Evolutionary conservation across 1,140 invertebrate species (phyloP), one percentile per base, ranked within the genome.

Genomic region (Hyposmocoma kahamanoa): DNA sequence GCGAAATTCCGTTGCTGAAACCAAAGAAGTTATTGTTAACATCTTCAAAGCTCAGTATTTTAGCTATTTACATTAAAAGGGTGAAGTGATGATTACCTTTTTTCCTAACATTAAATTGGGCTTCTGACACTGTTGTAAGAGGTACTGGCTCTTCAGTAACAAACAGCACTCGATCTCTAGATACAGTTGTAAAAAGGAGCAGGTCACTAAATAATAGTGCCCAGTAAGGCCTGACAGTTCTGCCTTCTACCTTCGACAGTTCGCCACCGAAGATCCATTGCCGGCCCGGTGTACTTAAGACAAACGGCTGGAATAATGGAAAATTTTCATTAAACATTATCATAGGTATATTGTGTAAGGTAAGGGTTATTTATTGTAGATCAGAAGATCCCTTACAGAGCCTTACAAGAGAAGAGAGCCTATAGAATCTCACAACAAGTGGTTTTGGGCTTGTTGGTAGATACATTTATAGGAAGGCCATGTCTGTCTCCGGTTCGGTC

Each of bases 261-360:
- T 95, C 94, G 1, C 94, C 94, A 10, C 94, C 94, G 56, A 96
- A 95, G 38, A 96, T 92, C 94, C 94, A 96, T 79, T 95, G 93
- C 49, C 95, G 89, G 5, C 93, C 93, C 30, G 92, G 92, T 58
- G 92, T 91, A 62, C 90, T 92, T 71, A 96, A 84, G 18, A 92
- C 90, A 72, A 96, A 96, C 38, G 95, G 94, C 90, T 92, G 71
- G 21, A 87, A 88, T 46, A 20, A 21, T 45, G 1, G 22, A 22
- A 43, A 43, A 13, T 42, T n/a, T n/a, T n/a, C n/a, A n/a, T 30
- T 22, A 24, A n/a, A 28, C 47, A 39, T 39, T 20, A 22, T 15
- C 22, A 47, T 18, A 5, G 30, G n/a, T n/a, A n/a, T n/a, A n/a
- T n/a, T 28, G 11, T 28, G 11, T 28, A 28, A 6, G 24, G 6